Evolutionary conservation across 2,797 vertebrate genomes (phyloP).

Genomic region (Hipposideros larvatus): DNA sequence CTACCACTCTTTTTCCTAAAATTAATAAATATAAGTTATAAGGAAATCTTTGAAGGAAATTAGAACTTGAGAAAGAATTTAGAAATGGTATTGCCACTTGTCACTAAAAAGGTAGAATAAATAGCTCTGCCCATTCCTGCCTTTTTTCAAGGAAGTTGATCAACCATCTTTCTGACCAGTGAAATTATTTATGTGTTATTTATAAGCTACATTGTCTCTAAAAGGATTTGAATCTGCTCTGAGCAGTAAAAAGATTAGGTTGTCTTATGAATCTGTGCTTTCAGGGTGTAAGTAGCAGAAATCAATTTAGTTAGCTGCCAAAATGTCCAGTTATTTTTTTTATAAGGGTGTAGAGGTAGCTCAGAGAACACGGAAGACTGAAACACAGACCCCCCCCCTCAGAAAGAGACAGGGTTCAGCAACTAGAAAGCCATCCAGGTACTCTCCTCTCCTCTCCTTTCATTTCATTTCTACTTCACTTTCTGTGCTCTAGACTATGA

Average conservation of each 20-base stretch:
- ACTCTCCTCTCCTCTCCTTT: background rate
- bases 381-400: background rate
- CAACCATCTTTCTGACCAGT: background rate
- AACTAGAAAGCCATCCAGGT: background rate
- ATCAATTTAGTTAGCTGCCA: background rate
- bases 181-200: background rate
- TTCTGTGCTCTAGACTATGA: background rate
- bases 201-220: background rate
- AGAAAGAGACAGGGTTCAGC: background rate
- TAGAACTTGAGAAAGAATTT: background rate
- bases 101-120: background rate
- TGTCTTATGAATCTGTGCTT: background rate
- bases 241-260: background rate
- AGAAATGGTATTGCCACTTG: background rate
- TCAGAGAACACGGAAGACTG: background rate
- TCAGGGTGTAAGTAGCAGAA: background rate
- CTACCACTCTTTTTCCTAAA: background rate
- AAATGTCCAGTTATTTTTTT: background rate
- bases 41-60: background rate
- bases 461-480: too few relatives aligned
- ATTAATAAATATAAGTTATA: background rate
- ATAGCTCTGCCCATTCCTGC: background rate
- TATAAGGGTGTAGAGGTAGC: background rate
- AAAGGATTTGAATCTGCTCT: background rate
- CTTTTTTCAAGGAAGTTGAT: background rate